Evolutionary conservation across 2,113 vertebrate species (phyloP).

Genomic region (Anoura caudifer): DNA sequence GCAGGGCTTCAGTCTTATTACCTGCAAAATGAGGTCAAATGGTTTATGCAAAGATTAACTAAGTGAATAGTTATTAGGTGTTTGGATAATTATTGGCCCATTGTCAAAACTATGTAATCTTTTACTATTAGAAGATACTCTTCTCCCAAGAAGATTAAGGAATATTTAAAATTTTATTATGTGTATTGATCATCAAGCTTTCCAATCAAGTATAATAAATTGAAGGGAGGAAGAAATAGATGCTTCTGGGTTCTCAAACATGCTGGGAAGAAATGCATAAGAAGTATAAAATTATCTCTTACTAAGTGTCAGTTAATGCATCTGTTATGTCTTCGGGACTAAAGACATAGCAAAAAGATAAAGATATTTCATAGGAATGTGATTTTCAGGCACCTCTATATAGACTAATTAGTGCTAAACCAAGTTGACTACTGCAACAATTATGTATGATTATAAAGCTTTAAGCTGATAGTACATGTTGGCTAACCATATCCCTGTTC

Average conservation of each 20-base stretch:
- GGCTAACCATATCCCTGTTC: background rate
- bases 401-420: background rate
- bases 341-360: background rate
- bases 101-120: background rate
- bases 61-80: background rate
- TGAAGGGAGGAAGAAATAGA: background rate
- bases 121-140: background rate
- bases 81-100: background rate
- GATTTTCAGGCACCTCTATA: background rate
- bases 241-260: background rate
- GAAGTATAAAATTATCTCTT: background rate
- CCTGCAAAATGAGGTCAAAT: background rate
- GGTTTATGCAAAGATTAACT: background rate
- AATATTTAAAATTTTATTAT: background rate
- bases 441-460: background rate
- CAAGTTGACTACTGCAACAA: background rate
- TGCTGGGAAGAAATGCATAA: background rate
- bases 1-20: fast-evolving
- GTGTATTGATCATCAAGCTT: background rate
- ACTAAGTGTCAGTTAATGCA: background rate
- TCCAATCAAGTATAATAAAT: background rate
- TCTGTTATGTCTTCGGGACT: background rate
- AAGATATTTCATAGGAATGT: background rate
- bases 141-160: background rate
- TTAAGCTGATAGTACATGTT: background rate